Conservation (phyloP, 1,140 invertebrate species). For the Zaprionus lachaisei region DNA sequence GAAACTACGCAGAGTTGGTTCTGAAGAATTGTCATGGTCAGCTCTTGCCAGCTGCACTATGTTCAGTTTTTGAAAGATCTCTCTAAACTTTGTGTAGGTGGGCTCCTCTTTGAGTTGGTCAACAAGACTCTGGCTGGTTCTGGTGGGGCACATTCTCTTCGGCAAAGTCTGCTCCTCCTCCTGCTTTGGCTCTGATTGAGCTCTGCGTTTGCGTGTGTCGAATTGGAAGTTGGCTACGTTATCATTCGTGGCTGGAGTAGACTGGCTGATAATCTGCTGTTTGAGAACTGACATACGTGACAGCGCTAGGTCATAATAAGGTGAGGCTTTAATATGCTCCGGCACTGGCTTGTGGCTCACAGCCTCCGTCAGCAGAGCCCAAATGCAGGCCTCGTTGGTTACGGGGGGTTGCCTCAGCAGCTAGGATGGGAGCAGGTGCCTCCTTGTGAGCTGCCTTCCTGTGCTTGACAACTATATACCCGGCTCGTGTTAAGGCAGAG, state of each 20-base stretch:
- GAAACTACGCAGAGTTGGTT: neutral
- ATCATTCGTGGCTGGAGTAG: neutral
- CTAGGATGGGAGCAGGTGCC: neutral
- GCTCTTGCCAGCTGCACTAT: slow-evolving; percentile 51
- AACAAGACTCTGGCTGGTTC: slow-evolving; percentile 47
- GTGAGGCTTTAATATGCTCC: slow-evolving; percentile 43
- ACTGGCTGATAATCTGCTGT: slow-evolving; percentile 43
- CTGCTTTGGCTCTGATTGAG: neutral
- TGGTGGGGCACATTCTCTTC: slow-evolving; percentile 45
- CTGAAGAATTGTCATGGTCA: slow-evolving; percentile 1
- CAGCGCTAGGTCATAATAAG: slow-evolving; percentile 30
- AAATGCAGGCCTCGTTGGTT: slow-evolving; percentile 62
- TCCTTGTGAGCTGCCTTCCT: neutral
- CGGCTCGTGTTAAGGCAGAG: slow-evolving; percentile 63
- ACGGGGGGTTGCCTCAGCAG: neutral
- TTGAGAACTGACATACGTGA: slow-evolving; percentile 45
- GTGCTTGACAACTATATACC: slow-evolving; percentile 74
- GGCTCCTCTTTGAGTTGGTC: slow-evolving; percentile 58
- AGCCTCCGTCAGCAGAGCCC: slow-evolving; percentile 57
- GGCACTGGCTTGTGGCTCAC: slow-evolving; percentile 49
- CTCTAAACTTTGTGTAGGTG: slow-evolving; percentile 49
- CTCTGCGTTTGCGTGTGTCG: slow-evolving; percentile 55
- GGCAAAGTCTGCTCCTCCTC: neutral
- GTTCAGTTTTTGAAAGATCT: slow-evolving; percentile 66
- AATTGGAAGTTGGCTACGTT: slow-evolving; percentile 45